Conservation (phyloP, 2,888 invertebrate genomes). For the Linyphia triangularis region DNA sequence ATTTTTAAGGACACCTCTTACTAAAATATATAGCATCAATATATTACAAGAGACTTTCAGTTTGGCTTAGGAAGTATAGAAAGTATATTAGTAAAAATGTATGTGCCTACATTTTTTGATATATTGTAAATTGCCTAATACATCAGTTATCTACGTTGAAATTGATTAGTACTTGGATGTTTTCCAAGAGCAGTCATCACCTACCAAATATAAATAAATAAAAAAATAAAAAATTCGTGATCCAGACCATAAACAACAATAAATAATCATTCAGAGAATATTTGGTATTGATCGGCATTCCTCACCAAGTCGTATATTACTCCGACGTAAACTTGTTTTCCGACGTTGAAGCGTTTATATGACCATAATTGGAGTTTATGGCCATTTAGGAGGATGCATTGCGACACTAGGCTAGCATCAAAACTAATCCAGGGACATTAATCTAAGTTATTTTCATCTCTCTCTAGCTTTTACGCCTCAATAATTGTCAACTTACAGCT, state of each 20-base stretch:
- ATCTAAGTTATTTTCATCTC: slow-evolving; percentile 33
- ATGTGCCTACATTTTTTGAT: too few relatives aligned
- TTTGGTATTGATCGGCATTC: slow-evolving; percentile 21
- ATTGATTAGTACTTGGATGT: too few relatives aligned
- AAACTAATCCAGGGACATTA: slow-evolving; percentile 54
- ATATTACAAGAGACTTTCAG: too few relatives aligned
- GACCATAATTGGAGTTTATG: slow-evolving; percentile 63
- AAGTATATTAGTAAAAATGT: too few relatives aligned
- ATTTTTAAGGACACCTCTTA: too few relatives aligned
- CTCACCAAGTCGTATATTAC: slow-evolving; percentile 28
- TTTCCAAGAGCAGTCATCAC: too few relatives aligned
- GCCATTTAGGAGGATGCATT: slow-evolving; percentile 44
- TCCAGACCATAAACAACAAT: neutral
- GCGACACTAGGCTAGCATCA: slow-evolving; percentile 25
- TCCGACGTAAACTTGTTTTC: slow-evolving; percentile 51
- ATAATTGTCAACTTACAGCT: slow-evolving; percentile 57
- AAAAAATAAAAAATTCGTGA: neutral
- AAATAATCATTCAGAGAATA: neutral
- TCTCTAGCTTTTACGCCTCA: slow-evolving; percentile 19
- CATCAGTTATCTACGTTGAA: too few relatives aligned
- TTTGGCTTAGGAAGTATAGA: too few relatives aligned
- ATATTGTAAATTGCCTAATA: too few relatives aligned
- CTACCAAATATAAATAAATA: too few relatives aligned
- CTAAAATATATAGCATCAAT: too few relatives aligned
- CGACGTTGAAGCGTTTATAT: slow-evolving; percentile 42